These are phyloP conservation scores for Drosophila melanosoma DNA, from an alignment of 2,888 invertebrate species.

Conservation along the genomic window DNA sequence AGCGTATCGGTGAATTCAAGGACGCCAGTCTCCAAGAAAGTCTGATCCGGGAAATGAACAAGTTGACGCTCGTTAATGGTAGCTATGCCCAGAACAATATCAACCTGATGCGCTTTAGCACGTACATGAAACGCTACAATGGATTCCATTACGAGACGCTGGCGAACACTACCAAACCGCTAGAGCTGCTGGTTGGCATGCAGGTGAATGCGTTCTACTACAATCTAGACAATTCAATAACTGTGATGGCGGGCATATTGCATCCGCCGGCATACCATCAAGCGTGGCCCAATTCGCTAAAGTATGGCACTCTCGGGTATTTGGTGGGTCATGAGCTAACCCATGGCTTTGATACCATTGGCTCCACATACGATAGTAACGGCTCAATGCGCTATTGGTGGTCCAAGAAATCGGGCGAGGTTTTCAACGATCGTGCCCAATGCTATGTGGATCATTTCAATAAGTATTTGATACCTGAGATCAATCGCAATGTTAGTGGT, in stretches of 20 bases:
- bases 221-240: constrained; percentile 81
- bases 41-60: constrained; percentile 67
- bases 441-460: constrained; percentile 79
- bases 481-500: constrained; percentile 80
- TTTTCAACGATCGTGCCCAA: constrained; percentile 72
- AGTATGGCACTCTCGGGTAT: constrained; percentile 81
- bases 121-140: constrained; percentile 66
- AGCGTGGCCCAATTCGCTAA: constrained; percentile 78
- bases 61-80: constrained; percentile 58
- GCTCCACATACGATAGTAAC: constrained; percentile 68
- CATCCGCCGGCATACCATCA: constrained; percentile 80
- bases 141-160: constrained; percentile 57
- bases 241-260: constrained; percentile 81
- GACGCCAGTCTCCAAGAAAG: constrained; percentile 57
- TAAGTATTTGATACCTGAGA: constrained; percentile 77
- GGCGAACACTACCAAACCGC: constrained; percentile 65
- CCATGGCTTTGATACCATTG: constrained; percentile 80
- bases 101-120: constrained; percentile 64
- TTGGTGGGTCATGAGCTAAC: constrained; percentile 83
- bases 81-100: constrained; percentile 70
- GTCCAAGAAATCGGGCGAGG: constrained; percentile 71
- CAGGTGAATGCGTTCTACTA: constrained; percentile 83
- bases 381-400: constrained; percentile 75
- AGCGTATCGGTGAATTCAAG: constrained; percentile 68
- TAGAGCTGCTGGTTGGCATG: constrained; percentile 71